Evolutionary conservation across 2,797 vertebrate species (phyloP), one percentile per base, ranked within the genome.

Genomic region (Tamandua tetradactyla): DNA sequence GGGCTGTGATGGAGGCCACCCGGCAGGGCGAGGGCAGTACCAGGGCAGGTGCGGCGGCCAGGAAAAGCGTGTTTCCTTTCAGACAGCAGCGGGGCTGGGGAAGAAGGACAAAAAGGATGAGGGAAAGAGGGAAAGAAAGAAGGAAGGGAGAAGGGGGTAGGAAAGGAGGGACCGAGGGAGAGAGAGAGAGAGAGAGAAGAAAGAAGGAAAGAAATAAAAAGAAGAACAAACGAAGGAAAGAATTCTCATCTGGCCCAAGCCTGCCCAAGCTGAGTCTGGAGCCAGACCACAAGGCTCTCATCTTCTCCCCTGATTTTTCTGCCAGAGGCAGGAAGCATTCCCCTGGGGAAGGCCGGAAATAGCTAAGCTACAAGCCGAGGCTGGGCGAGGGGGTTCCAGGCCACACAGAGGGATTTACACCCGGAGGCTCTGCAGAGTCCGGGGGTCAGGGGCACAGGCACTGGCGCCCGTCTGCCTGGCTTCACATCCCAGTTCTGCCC

Each of bases 201-300:
- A 20, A 52, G 44, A 55, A n/a, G 55, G 10, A 80, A 59, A 37
- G 22, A 32, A 4, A 9, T 23, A 62, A 25, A 37, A 17, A 32
- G 2, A 30, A n/a, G 9, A 27, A 10, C 25, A 8, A 59, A 35
- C 3, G 3, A 32, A 59, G 30, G 40, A 40, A 91, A 81, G 68
- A 76, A 79, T 42, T 68, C 81, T 84, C 66, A 9, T 55, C 81
- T 82, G 80, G 89, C 80, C 86, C 83, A 27, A 32, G 87, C 81
- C 74, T 71, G 85, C 83, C 80, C 90, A 35, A 71, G 42, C 85
- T 18, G 52, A 22, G 13, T 78, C 25, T 32, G 25, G 86, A 74
- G 96, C 96, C 96, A 96, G 94, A 95, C 97, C 97, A 85, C 97
- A 97, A 84, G 86, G 59, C 93, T 96, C 81, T 96, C 93, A 95